phyloP scores from a whole-genome alignment of 2,888 invertebrate species.

The Euproctis similis region DNA sequence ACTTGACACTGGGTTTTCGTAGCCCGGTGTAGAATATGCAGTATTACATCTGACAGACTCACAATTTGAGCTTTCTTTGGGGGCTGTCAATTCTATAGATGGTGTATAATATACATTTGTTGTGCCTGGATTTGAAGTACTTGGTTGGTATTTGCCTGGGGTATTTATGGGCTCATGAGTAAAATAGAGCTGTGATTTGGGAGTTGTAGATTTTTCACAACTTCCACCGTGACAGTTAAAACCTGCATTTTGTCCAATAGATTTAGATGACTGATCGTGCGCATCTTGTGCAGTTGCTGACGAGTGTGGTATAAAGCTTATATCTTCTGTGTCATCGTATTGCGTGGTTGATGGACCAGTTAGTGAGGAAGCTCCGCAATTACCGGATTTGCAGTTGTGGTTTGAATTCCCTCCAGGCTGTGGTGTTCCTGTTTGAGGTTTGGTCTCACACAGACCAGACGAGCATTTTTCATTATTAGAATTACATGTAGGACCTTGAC shows the following conservation, averaged over 20 bases:
- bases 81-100: constrained; percentile 38
- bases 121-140: constrained; percentile 10
- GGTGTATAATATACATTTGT: constrained; percentile 29
- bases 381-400: constrained; percentile 26
- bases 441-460: constrained; percentile 24
- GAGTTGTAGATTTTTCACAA: constrained; percentile 11
- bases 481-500: constrained; percentile 36
- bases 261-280: constrained; percentile 8
- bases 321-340: constrained; percentile 13
- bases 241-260: constrained; percentile 2
- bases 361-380: constrained; percentile 12
- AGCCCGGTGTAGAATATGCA: constrained; percentile 5
- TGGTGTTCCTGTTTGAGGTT: constrained; percentile 10
- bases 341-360: constrained; percentile 4
- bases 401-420: constrained; percentile 8
- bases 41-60: constrained; percentile 25
- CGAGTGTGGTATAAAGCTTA: constrained; percentile 11
- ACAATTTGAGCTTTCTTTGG: constrained; percentile 33
- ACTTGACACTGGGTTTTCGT: constrained; percentile 12
- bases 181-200: constrained; percentile 2
- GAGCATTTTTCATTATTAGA: constrained; percentile 26
- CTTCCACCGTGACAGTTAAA: constrained; percentile 16
- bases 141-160: constrained; percentile 16
- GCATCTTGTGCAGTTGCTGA: constrained; percentile 8
- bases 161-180: constrained; percentile 17